Evolutionary conservation across 2,113 vertebrate species (phyloP), one percentile per base, ranked within the genome.

Genomic region (Hippopotamus amphibius): DNA sequence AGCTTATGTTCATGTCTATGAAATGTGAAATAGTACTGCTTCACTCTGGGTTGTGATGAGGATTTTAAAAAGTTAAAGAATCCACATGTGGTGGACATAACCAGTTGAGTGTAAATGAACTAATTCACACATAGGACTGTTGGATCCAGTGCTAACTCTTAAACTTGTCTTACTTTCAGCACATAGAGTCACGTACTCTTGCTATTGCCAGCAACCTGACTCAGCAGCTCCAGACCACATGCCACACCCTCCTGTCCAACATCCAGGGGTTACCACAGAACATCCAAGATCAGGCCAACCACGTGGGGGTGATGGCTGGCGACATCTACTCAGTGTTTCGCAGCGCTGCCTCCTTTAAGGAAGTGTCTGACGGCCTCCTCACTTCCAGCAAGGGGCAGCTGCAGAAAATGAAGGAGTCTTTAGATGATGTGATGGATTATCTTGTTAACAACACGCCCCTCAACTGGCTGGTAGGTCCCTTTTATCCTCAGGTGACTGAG

Each of bases 401-500:
- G 95, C 98, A 98, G 97, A 99, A 98, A 98, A 98, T 98, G 90
- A 98, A 98, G 96, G 98, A 98, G 50, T 98, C 97, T n/a, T 85
- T 99, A 97, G 98, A 99, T 95, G 98, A 98, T 41, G 89, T 99
- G 83, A 98, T 99, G 99, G 99, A 99, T 98, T 99, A 99, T 96
- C 94, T 99, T 97, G 95, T 99, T 97, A 99, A 99, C 98, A 99
- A 99, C 99, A 99, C 99, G 0, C 99, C 99, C 0, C 99, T 99
- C 97, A 99, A 99, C 94, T 99, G 99, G 98, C 98, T 99, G 98
- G 99, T 99, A 96, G 99, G 98, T 98, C 99, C 99, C 85, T 98
- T 98, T 98, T 98, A 99, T 98, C 98, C 97, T 68, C 98, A 99
- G n/a, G 77, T 99, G 93, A 93, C 90, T 41, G 97, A 97, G 81